These are phyloP conservation scores for Paedocypris micromegethes DNA, from an alignment of 2,797 vertebrate species.

Conservation along the genomic window DNA sequence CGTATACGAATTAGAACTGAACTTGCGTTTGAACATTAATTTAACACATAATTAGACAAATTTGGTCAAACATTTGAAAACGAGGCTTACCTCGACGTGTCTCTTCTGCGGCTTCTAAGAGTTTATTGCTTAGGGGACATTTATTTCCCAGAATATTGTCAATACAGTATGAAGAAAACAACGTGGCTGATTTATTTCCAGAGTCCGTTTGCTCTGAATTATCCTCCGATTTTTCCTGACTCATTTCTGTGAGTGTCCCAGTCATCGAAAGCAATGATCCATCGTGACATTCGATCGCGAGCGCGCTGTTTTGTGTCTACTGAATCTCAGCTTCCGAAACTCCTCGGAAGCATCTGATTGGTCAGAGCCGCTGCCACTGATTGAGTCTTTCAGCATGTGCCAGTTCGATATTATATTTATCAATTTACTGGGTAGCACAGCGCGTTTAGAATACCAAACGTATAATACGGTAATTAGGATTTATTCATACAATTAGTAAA, in stretches of 20 bases:
- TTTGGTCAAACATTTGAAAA: no score
- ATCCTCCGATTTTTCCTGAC: conserved; percentile 69
- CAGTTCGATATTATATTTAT: background rate
- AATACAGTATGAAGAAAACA: conserved; percentile 82
- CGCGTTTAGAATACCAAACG: background rate
- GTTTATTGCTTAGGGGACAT: conserved; percentile 73
- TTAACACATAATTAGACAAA: no score
- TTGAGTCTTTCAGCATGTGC: background rate
- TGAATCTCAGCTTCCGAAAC: conserved; percentile 41
- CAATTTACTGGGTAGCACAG: background rate
- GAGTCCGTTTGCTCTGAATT: conserved; percentile 69
- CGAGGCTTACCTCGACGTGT: conserved; percentile 50
- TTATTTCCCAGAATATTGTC: conserved; percentile 80
- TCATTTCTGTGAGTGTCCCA: conserved; percentile 60
- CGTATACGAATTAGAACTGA: no score
- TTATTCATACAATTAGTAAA: no score
- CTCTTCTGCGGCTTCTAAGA: conserved; percentile 63
- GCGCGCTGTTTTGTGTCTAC: conserved; percentile 34
- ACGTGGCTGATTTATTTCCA: conserved; percentile 76
- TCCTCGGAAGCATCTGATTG: conserved; percentile 41
- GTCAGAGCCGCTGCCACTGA: conserved; percentile 22
- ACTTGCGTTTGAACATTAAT: no score
- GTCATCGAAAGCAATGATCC: conserved; percentile 6
- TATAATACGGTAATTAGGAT: no score
- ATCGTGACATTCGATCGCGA: background rate